These are phyloP conservation scores for Drosophila cognata DNA, from an alignment of 2,888 invertebrate genomes.

Conservation along the genomic window DNA sequence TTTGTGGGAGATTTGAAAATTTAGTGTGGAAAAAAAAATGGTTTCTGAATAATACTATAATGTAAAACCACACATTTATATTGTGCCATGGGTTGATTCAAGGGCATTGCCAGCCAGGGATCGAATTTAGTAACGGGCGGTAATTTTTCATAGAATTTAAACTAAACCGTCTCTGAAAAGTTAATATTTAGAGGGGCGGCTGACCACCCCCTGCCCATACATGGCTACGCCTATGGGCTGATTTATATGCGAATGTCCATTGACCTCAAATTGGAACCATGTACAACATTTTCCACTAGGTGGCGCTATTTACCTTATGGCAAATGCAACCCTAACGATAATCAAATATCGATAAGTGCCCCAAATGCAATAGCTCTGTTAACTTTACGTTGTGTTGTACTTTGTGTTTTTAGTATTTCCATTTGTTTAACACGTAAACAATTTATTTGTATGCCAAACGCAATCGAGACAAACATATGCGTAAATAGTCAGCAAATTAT, in stretches of 20 bases:
- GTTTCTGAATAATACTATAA: background rate
- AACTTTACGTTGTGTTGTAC: slow-evolving; percentile 33
- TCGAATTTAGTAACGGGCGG: background rate
- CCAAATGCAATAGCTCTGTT: slow-evolving; percentile 18
- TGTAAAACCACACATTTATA: background rate
- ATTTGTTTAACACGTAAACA: slow-evolving; percentile 52
- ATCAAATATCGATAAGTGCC: background rate
- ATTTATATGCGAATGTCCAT: background rate
- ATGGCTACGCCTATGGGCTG: background rate
- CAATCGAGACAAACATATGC: slow-evolving; percentile 21
- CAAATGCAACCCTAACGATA: background rate
- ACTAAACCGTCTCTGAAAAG: background rate
- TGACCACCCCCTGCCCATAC: background rate
- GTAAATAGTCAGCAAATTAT: slow-evolving; percentile 4
- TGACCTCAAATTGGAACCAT: background rate
- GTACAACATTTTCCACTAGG: background rate
- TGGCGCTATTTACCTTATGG: background rate
- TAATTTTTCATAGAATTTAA: background rate
- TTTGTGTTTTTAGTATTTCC: slow-evolving; percentile 35
- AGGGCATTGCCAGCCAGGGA: too few relatives aligned
- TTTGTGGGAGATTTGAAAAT: background rate
- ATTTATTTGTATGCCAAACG: slow-evolving; percentile 22
- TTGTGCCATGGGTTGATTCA: background rate
- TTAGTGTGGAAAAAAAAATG: background rate
- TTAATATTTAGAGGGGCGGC: background rate